Evolutionary conservation across 2,888 invertebrate species (phyloP).

Genomic region (Cheilosia pagana): DNA sequence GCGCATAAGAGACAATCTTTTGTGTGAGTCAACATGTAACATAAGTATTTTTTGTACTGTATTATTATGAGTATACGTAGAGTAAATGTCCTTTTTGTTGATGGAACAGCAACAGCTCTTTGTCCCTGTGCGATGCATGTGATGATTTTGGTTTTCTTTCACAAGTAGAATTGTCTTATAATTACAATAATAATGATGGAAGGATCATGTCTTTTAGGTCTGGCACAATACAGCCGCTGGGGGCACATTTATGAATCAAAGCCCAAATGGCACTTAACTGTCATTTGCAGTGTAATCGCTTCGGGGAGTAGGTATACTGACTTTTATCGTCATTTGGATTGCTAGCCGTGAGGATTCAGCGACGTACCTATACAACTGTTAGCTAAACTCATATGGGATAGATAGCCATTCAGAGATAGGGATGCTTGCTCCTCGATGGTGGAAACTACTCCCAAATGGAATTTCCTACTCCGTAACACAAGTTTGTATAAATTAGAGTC

Average conservation of each 20-base stretch:
- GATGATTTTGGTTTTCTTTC: conserved; percentile 23
- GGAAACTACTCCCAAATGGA: no score
- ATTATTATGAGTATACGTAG: conserved; percentile 40
- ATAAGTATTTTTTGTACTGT: conserved; percentile 25
- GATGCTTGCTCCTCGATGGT: no score
- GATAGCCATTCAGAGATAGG: no score
- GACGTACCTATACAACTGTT: no score
- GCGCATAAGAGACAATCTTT: conserved; percentile 47
- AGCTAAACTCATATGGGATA: no score
- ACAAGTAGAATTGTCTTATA: conserved; percentile 23
- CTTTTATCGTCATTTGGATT: background rate
- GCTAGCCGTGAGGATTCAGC: no score
- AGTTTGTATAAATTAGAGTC: no score
- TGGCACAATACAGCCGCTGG: conserved; percentile 10
- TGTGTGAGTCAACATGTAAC: conserved; percentile 67
- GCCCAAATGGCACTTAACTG: conserved; percentile 18
- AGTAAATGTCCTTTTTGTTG: conserved; percentile 65
- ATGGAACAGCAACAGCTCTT: conserved; percentile 40
- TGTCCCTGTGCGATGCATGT: conserved; percentile 35
- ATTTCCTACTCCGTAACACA: no score
- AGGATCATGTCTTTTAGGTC: background rate
- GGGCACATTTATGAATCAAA: conserved; percentile 40
- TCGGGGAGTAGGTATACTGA: background rate
- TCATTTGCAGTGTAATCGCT: conserved; percentile 27
- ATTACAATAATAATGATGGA: conserved; percentile 25